Base-by-base conservation (phyloP, 2,888 invertebrate genomes). In the Nemotelus pantherinus region DNA sequence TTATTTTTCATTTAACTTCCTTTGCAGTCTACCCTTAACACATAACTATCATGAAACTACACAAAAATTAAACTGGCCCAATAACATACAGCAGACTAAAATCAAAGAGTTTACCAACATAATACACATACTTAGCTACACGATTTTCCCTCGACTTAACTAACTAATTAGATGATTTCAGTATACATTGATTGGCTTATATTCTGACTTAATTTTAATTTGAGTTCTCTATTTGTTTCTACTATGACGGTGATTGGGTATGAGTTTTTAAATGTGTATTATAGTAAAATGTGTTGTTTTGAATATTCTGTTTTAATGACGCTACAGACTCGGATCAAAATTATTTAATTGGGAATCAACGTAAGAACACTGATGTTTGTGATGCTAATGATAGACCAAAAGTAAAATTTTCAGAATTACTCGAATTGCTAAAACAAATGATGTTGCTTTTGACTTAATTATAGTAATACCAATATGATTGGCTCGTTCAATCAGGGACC, bases 81-180 rank as follows among this genome's bases (percentile, higher is more conserved):
- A 58, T 5, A 58, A 58, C 58, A 58, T 25, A 58, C 9, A 25
- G 25, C 25, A 25, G 25, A n/a, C 5, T n/a, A n/a, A 58, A 58
- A 10, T 25, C n/a, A 58, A 25, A 5, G 4, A 25, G n/a, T 58
- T 58, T 58, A 58, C 4, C n/a, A 5, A 25, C 63, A 44, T 39
- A 45, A 65, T 43, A 65, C 65, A 65, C 65, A 25, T 25, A 43
- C 5, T 45, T 47, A 65, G 7, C 65, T 41, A 63, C n/a, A n/a
- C n/a, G 47, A 7, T 65, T 65, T 25, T 65, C 65, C 39, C 45
- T 47, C 47, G 45, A 65, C 65, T 47, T 65, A 65, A 65, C 65
- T 9, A 45, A 25, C 25, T 25, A 25, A 25, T 25, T 25, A 25
- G 25, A 25, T 25, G 25, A 25, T 25, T 25, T 25, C 25, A 25